Conservation (phyloP, 2,113 vertebrate genomes). For the Sclerurus mexicanus region DNA sequence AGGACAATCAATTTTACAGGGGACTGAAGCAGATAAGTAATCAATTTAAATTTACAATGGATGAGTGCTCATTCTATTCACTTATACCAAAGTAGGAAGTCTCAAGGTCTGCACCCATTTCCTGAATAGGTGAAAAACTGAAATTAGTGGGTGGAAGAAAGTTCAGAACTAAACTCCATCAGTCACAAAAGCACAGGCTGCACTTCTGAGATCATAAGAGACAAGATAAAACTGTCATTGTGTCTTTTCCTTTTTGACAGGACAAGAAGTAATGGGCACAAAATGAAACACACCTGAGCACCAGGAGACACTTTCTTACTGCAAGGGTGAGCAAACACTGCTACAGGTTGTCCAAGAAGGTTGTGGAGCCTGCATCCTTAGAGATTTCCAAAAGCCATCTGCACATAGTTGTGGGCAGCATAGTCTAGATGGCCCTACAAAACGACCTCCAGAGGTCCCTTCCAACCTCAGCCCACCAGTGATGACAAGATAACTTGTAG, state of each 20-base stretch:
- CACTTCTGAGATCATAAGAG: not conserved
- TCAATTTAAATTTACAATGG: not conserved
- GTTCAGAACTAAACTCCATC: not conserved
- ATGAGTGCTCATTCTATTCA: not conserved
- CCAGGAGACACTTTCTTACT: not conserved
- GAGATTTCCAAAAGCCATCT: not conserved
- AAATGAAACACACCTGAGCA: not conserved
- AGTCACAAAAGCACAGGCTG: not conserved
- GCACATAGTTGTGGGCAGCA: not conserved
- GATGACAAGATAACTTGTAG: not conserved
- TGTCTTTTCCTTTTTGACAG: not conserved
- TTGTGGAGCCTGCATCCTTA: not conserved
- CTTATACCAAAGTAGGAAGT: not conserved
- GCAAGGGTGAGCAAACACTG: not conserved
- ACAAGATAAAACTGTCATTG: not conserved
- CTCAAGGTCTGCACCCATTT: not conserved
- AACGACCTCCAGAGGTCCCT: not conserved
- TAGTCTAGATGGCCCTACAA: not conserved
- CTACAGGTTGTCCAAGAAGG: not conserved
- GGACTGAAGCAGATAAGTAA: not conserved
- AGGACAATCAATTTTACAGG: not conserved
- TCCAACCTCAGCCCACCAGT: not conserved
- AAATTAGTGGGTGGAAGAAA: not conserved
- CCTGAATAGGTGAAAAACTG: not conserved
- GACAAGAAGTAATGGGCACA: not conserved